Base-by-base conservation (phyloP, 1,140 invertebrate species). In the Mya arenaria region DNA sequence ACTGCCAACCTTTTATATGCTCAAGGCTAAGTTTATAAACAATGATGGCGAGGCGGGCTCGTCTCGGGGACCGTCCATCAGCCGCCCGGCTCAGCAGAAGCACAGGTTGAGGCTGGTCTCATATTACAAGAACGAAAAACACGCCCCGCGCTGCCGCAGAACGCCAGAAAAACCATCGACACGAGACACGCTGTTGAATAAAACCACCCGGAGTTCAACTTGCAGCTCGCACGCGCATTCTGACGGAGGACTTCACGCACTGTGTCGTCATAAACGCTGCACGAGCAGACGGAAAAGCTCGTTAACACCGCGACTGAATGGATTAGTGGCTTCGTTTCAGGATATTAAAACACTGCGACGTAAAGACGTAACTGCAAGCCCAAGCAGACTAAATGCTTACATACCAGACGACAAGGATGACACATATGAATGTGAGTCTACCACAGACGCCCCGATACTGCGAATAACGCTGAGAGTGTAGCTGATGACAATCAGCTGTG, bases 211-310 rank as follows among this genome's bases (percentile, higher is more conserved):
- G 37, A 66, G 74, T 37, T 78, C 74, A 36, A 62, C 25, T 19
- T 65, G 74, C 39, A 78, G 60, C 25, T 78, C 74, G 28, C 74
- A 78, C 56, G 74, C 74, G n/a, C 74, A 78, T 78, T 78, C 74
- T 23, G 74, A 78, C 74, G 74, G 74, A 15, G 62, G 74, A 25
- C 39, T 78, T 4, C 74, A 78, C 25, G 56, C 56, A 0, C 32
- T 78, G 4, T 78, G 74, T 78, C 74, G 74, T 55, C 62, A 78
- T 55, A 78, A 78, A 44, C 19, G 62, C 28, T 78, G 74, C 28
- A 65, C 44, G 8, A 78, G 56, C 32, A n/a, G 74, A 66, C 60
- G 74, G 2, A 60, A 78, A 23, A 66, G 56, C 41, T 44, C 30
- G 39, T 19, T 66, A 0, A 36, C 60, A 15, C 39, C 62, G 39